Evolutionary conservation across 2,113 vertebrate genomes (phyloP), one percentile per base, ranked within the genome.

Genomic region (Echinops telfairi): DNA sequence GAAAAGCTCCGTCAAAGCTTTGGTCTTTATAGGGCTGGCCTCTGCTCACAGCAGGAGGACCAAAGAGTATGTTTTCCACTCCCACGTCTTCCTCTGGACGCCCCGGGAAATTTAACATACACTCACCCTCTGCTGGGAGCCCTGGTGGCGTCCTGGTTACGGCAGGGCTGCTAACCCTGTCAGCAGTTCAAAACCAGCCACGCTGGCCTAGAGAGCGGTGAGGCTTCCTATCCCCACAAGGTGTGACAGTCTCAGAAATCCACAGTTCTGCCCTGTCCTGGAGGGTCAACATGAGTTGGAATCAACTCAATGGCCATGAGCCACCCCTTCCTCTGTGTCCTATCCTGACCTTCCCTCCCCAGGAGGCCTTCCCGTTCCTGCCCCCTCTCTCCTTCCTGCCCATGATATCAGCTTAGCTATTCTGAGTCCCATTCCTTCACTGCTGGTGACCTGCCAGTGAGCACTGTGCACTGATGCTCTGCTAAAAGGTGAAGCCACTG

Each of bases 361-460:
- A 40, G 40, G 40, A 40, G 40, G 40, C 40, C 47, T 14, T 53
- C 47, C 47, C 47, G 10, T 53, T 53, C 12, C 47, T 53, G 47
- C 47, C 47, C 47, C 10, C 47, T 53, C 47, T 53, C 82, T 2
- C 89, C 16, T 0, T 92, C 94, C 95, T 96, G 96, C 91, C 96
- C 96, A 95, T 90, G 68, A 60, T 60, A 62, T 6, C n/a, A 95
- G 53, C n/a, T 0, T 75, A 53, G 88, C 33, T 14, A 81, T 83
- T 70, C 77, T 1, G 7, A 4, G 5, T 15, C 53, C n/a, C 3
- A 0, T 15, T 76, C 81, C 76, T 70, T 64, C 36, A 43, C 17
- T 62, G 47, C 47, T 53, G 47, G 47, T 53, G 47, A 53, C 47
- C 60, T 62, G 17, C 22, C 12, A 17, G 22, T 62, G 40, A 16